Evolutionary conservation across 2,888 invertebrate species (phyloP), one percentile per base, ranked within the genome.

Genomic region (Acanthopleura granulata): DNA sequence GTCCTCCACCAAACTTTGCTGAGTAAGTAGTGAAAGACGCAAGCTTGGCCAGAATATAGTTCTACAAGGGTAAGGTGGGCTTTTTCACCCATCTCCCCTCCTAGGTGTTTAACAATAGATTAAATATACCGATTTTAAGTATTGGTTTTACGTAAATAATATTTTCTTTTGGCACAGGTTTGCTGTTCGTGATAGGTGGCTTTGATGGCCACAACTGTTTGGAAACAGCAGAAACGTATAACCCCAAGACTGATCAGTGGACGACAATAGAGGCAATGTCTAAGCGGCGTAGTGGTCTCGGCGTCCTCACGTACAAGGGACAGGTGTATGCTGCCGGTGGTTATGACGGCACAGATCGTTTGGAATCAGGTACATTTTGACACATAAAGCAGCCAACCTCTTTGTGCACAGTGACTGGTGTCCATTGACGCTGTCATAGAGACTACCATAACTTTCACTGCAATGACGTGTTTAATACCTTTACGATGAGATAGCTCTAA

Each of bases 201-300:
- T 95, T 95, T 90, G 94, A 95, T 86, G 96, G 96, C 0, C 93
- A 93, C 80, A 94, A 94, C 83, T 94, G 95, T 22, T 92, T 95
- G 83, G 93, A 93, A 82, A 94, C 94, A 0, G 94, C 93, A 0
- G 96, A 96, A 89, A 93, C 94, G 70, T 96, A 94, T 88, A 94
- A 95, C 89, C 92, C 94, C 0, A 91, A 91, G 16, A 92, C 93
- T 0, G 93, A 93, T 83, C 94, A 94, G 85, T 96, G 96, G 96
- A 84, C 77, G 93, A 92, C 90, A 92, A 94, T 82, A 9, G 91
- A 93, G 12, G 92, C 93, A 15, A 95, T 96, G 95, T 91, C 92
- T 22, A 93, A 93, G 73, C 93, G 94, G 0, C 92, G 96, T 18
- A 95, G 95, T 15, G 96, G 95, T 0, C 94, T 95, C 72, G 94